Evolutionary conservation across 2,888 invertebrate species (phyloP), one percentile per base, ranked within the genome.

Genomic region (Digitonthophagus gazella): DNA sequence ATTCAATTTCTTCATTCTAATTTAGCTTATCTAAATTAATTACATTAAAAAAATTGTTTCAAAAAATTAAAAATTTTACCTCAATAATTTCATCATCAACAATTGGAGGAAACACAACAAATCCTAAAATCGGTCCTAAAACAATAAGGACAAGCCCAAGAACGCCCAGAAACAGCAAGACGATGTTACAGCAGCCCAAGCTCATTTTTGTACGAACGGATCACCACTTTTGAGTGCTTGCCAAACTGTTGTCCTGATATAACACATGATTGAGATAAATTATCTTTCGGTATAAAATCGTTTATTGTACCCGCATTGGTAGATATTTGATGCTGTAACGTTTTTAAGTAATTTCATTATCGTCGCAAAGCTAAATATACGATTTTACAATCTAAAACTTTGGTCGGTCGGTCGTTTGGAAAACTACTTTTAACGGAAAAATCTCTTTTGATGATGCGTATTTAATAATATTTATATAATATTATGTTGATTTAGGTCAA

Each of bases 11-110:
- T n/a, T n/a, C n/a, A n/a, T n/a, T n/a, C n/a, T n/a, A 2, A 44
- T 44, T 44, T 3, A 44, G 28, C 3, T 44, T n/a, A n/a, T n/a
- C n/a, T n/a, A n/a, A n/a, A n/a, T n/a, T n/a, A n/a, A n/a, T n/a
- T n/a, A n/a, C n/a, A n/a, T n/a, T n/a, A n/a, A n/a, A n/a, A n/a
- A 44, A 44, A 2, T 44, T 44, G 11, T 44, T 44, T 44, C 11
- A 44, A 44, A 44, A 44, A 8, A 44, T 44, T 8, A n/a, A n/a
- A n/a, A n/a, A n/a, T n/a, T 3, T 1, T 44, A 44, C 28, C 28
- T 44, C 28, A 44, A 44, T 44, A 44, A 61, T 61, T 20, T 61
- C 19, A 19, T 61, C 61, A n/a, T 61, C 61, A 19, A 61, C 19
- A 16, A 61, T 61, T 18, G 61, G 4, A 61, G 61, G 61, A 61